phyloP scores from a whole-genome alignment of 1,140 invertebrate genomes.

The Odontomachus brunneus region DNA sequence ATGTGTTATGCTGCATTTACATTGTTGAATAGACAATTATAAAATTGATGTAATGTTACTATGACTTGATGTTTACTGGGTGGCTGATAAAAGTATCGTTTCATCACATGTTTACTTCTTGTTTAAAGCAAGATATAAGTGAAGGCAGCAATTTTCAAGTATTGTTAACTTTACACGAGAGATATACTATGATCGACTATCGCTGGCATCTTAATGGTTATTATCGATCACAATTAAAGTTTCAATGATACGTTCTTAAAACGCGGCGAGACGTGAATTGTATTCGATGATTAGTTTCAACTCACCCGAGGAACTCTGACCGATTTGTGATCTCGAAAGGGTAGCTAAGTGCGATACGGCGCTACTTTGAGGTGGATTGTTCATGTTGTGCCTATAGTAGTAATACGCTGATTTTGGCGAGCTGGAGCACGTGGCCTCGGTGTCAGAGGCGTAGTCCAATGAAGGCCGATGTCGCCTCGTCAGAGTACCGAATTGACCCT shows the following conservation, averaged over 20 bases:
- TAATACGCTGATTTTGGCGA: conserved; percentile 92
- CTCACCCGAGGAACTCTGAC: conserved; percentile 82
- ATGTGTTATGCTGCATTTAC: too few relatives aligned
- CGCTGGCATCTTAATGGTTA: too few relatives aligned
- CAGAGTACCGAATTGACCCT: conserved; percentile 85
- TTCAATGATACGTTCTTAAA: not conserved
- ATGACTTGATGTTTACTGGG: too few relatives aligned
- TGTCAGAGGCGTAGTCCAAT: conserved; percentile 96
- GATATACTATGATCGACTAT: too few relatives aligned
- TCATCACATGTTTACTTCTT: too few relatives aligned
- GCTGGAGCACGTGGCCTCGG: conserved; percentile 92
- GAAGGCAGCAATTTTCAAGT: too few relatives aligned
- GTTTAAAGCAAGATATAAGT: too few relatives aligned
- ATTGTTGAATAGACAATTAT: too few relatives aligned
- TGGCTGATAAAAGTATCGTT: too few relatives aligned
- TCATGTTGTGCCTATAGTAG: conserved; percentile 88
- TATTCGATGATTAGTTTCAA: not conserved
- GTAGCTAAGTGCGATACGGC: conserved; percentile 84
- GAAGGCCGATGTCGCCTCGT: conserved; percentile 90
- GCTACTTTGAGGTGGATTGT: conserved; percentile 81
- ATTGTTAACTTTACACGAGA: too few relatives aligned
- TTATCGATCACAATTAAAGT: not conserved
- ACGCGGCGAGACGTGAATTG: not conserved
- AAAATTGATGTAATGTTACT: too few relatives aligned
- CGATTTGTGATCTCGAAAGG: conserved; percentile 83